Evolutionary conservation across 2,113 vertebrate species (phyloP).

Genomic region (Psammodynastes pulverulentus): DNA sequence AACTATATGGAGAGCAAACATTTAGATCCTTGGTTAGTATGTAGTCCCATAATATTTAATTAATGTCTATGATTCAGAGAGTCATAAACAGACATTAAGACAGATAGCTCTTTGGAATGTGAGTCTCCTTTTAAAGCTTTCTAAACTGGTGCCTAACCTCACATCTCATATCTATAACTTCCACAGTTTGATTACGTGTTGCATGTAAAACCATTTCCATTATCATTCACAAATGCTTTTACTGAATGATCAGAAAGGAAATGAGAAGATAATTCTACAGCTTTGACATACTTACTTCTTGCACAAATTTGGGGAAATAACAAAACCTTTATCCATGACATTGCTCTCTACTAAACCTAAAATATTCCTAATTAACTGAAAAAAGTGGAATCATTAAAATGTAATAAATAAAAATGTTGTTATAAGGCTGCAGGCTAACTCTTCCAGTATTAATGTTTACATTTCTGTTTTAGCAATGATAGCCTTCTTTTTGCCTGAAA

Average conservation of each 20-base stretch:
- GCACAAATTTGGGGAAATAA: background rate
- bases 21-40: background rate
- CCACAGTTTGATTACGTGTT: background rate
- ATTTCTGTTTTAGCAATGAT: background rate
- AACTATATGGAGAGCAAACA: background rate
- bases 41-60: background rate
- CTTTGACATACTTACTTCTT: background rate
- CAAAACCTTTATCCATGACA: background rate
- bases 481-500: conserved; percentile 19
- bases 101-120: background rate
- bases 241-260: background rate
- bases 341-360: background rate
- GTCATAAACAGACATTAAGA: background rate
- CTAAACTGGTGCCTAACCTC: background rate
- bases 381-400: background rate
- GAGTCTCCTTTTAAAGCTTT: background rate
- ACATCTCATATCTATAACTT: background rate
- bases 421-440: background rate
- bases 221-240: background rate
- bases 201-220: background rate
- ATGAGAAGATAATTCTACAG: too few relatives aligned
- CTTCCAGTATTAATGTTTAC: background rate
- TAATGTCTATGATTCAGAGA: background rate
- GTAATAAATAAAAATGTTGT: background rate
- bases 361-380: background rate